Evolutionary conservation across 1,140 invertebrate species (phyloP).

Genomic region (Psilanteris sp.): DNA sequence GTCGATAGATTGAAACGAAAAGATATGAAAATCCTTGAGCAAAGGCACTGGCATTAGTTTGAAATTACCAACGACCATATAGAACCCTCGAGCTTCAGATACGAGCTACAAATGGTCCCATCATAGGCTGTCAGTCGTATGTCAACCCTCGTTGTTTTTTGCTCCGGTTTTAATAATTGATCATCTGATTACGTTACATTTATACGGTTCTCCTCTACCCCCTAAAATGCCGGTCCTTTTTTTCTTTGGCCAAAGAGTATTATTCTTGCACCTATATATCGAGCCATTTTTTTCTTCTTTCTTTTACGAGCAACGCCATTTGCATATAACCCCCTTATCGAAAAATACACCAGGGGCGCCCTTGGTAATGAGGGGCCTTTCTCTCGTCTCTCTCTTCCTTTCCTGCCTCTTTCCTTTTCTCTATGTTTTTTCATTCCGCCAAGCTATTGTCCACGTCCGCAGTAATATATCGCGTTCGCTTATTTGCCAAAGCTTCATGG

Average conservation of each 20-base stretch:
- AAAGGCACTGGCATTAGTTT: constrained; percentile 27
- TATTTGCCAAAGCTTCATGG: constrained; percentile 67
- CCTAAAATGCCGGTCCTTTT: constrained; percentile 50
- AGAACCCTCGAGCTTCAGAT: constrained; percentile 57
- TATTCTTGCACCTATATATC: constrained; percentile 73
- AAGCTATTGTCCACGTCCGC: constrained; percentile 69
- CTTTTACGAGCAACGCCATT: constrained; percentile 73
- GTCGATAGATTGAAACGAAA: constrained; percentile 40
- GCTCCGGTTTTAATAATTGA: constrained; percentile 78
- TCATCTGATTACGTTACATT: constrained; percentile 80
- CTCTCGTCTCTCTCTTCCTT: constrained; percentile 50
- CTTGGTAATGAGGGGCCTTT: constrained; percentile 75
- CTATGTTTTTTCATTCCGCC: constrained; percentile 71
- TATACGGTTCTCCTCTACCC: constrained; percentile 66
- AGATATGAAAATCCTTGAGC: constrained; percentile 36
- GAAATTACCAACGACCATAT: constrained; percentile 58
- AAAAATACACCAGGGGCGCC: constrained; percentile 76
- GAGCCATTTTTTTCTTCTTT: constrained; percentile 69
- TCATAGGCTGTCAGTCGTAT: constrained; percentile 72
- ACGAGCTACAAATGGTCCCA: constrained; percentile 59
- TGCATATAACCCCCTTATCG: constrained; percentile 78
- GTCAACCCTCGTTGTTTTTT: constrained; percentile 80
- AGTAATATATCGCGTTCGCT: constrained; percentile 69
- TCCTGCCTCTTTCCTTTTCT: constrained; percentile 66
- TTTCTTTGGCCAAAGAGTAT: constrained; percentile 66